phyloP scores from a whole-genome alignment of 2,797 vertebrate genomes.

The Premnoplex brunnescens region DNA sequence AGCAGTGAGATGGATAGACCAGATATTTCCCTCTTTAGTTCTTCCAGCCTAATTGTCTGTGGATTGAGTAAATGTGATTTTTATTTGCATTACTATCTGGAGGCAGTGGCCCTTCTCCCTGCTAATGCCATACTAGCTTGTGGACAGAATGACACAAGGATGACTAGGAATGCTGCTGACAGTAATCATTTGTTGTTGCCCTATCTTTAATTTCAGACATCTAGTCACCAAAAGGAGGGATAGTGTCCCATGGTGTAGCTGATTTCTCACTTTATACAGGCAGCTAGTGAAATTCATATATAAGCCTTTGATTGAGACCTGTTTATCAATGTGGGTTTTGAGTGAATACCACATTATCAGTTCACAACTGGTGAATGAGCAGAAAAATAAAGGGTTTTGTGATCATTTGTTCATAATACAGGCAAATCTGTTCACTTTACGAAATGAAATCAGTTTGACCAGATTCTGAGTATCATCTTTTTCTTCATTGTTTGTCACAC shows the following conservation, averaged over 20 bases:
- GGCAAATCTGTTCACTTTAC: background rate
- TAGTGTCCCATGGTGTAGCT: background rate
- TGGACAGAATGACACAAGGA: background rate
- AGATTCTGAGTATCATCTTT: background rate
- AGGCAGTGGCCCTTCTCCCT: background rate
- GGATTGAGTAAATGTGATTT: background rate
- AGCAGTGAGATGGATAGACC: background rate
- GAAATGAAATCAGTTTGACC: background rate
- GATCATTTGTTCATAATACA: background rate
- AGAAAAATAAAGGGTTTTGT: background rate
- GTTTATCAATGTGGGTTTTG: background rate
- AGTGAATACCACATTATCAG: background rate
- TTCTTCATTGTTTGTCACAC: background rate
- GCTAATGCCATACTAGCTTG: background rate
- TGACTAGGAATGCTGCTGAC: background rate
- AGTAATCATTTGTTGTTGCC: background rate
- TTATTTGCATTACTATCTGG: background rate
- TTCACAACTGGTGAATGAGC: background rate
- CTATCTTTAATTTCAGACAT: background rate
- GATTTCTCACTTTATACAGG: background rate
- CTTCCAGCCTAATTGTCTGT: background rate
- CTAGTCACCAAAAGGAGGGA: background rate
- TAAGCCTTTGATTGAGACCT: background rate
- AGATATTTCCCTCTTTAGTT: background rate
- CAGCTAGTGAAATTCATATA: background rate